A percentile compares a stretch with the other conserved stretches of the same genome.
These are phyloP conservation scores for Philereme transversata DNA, from an alignment of 2,888 invertebrate species.

Conservation along the genomic window DNA sequence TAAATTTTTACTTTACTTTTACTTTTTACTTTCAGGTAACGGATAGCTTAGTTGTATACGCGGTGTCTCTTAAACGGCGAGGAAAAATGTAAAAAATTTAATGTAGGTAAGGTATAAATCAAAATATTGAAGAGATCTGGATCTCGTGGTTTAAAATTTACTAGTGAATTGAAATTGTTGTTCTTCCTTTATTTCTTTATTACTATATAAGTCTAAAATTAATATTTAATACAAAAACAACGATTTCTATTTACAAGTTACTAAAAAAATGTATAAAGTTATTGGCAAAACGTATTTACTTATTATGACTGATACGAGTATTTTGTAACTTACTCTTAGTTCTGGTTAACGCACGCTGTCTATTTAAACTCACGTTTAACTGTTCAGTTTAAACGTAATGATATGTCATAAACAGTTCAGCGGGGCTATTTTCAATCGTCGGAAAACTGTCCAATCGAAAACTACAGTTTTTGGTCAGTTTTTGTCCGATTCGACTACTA, in stretches of 20 bases:
- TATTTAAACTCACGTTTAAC: background rate
- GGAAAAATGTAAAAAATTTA: slow-evolving; percentile 19
- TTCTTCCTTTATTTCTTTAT: slow-evolving; percentile 21
- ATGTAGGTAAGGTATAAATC: slow-evolving; percentile 21
- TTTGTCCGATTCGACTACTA: too few species aligned
- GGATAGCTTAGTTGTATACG: slow-evolving; percentile 16
- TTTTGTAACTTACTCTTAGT: slow-evolving; percentile 23
- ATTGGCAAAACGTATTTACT: slow-evolving; percentile 34
- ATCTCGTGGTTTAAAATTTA: slow-evolving; percentile 33
- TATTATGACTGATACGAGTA: slow-evolving; percentile 37
- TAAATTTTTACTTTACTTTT: too few species aligned
- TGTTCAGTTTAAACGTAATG: background rate
- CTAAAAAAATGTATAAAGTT: slow-evolving; percentile 22
- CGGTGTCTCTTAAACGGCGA: slow-evolving; percentile 19
- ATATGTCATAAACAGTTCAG: slow-evolving; percentile 1
- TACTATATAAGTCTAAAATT: slow-evolving; percentile 13
- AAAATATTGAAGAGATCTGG: slow-evolving; percentile 31
- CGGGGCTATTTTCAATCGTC: background rate
- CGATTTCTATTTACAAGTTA: slow-evolving; percentile 36
- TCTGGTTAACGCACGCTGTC: slow-evolving; percentile 7
- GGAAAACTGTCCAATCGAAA: too few species aligned
- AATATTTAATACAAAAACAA: slow-evolving; percentile 23
- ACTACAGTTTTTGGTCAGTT: too few species aligned
- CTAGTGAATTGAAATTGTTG: slow-evolving; percentile 36
- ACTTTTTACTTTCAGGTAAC: slow-evolving; percentile 23